phyloP scores from a whole-genome alignment of 2,797 vertebrate genomes.

The Otus scops region DNA sequence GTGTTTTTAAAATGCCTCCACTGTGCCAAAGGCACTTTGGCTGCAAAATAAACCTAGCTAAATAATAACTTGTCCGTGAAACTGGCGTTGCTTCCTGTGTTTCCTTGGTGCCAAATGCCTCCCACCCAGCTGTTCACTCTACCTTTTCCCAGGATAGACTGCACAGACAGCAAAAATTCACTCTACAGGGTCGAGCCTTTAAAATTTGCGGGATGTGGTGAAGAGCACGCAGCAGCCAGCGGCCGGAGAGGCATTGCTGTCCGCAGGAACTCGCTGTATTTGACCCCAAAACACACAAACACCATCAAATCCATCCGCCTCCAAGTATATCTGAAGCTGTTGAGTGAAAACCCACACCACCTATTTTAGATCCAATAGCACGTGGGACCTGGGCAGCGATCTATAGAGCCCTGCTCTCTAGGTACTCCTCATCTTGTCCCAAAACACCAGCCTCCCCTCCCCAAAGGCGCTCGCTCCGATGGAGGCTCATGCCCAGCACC shows the following conservation, averaged over 20 bases:
- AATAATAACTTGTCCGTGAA: neutral
- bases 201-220: neutral
- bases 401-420: neutral
- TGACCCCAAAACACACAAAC: neutral
- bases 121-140: neutral
- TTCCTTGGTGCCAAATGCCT: neutral
- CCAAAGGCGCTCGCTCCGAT: fast-evolving
- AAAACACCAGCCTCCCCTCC: neutral
- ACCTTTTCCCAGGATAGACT: neutral
- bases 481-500: neutral
- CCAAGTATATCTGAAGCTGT: neutral
- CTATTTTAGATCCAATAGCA: neutral
- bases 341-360: neutral
- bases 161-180: neutral
- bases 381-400: fast-evolving
- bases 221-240: neutral
- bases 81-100: neutral
- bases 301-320: neutral
- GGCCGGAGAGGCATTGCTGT: neutral
- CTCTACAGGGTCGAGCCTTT: neutral
- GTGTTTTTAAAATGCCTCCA: neutral
- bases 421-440: neutral
- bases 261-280: neutral
- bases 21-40: neutral
- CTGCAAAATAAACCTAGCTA: neutral